phyloP scores from a whole-genome alignment of 2,797 vertebrate genomes.

The Dryobates pubescens region DNA sequence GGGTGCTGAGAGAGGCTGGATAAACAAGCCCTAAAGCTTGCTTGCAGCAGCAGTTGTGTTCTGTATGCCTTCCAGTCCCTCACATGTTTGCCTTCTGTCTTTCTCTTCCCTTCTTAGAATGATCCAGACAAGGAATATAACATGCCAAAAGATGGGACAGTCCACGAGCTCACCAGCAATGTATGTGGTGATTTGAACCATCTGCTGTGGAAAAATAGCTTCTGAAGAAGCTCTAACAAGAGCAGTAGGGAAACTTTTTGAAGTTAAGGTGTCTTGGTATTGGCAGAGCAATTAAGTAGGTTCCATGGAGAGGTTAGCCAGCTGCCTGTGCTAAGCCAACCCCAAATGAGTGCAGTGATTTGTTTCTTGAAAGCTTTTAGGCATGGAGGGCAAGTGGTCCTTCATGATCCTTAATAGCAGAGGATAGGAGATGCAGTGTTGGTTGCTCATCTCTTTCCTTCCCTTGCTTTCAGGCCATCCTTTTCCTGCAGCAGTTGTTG shows the following conservation, averaged over 20 bases:
- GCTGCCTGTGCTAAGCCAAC: background rate
- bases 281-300: background rate
- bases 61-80: background rate
- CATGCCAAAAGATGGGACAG: slow-evolving; percentile 98
- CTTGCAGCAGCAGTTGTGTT: background rate
- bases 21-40: background rate
- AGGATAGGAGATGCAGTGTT: background rate
- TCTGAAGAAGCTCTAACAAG: background rate
- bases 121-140: slow-evolving; percentile 98
- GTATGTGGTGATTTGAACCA: slow-evolving; percentile 76
- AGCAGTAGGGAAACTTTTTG: background rate
- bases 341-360: background rate
- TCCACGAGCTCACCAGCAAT: slow-evolving; percentile 97
- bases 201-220: background rate
- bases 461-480: slow-evolving; percentile 85
- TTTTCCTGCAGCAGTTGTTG: slow-evolving; percentile 95
- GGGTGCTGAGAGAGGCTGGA: background rate
- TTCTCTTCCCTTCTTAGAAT: slow-evolving; percentile 79
- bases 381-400: background rate
- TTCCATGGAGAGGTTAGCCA: background rate
- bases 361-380: background rate
- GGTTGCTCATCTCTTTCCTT: background rate
- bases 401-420: background rate
- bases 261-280: background rate
- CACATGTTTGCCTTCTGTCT: background rate